A percentile compares a stretch with the other conserved stretches of the same genome.
Conservation (phyloP, 2,888 invertebrate species). For the Mesorhabditis spiculigera region DNA sequence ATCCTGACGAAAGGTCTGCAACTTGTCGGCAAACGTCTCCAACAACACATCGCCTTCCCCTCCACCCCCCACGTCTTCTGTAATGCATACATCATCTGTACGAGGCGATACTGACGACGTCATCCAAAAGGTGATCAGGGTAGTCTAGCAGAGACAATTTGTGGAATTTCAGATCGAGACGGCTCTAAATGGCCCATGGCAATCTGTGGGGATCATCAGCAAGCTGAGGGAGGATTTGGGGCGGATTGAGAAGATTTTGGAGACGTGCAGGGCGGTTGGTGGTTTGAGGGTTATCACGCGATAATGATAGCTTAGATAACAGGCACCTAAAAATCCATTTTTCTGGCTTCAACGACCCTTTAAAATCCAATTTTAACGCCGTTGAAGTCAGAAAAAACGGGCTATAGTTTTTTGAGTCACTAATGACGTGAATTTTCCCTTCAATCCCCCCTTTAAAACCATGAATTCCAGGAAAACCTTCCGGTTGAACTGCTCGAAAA, state of each 20-base stretch:
- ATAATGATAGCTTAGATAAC: too few relatives aligned
- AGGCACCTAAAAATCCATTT: too few relatives aligned
- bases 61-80: not conserved
- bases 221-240: conserved; percentile 28
- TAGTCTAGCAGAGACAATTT: too few relatives aligned
- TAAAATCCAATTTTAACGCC: too few relatives aligned
- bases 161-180: not conserved
- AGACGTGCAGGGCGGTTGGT: conserved; percentile 20
- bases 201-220: conserved; percentile 31
- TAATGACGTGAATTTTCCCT: too few relatives aligned
- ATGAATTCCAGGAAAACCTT: not conserved
- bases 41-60: not conserved
- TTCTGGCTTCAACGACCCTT: too few relatives aligned
- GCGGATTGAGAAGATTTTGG: conserved; percentile 27
- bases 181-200: conserved; percentile 36
- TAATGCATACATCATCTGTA: not conserved
- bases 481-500: conserved; percentile 22
- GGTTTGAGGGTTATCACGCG: too few relatives aligned
- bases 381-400: too few relatives aligned
- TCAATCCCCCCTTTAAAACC: too few relatives aligned
- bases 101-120: not conserved
- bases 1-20: conserved; percentile 43
- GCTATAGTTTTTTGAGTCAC: too few relatives aligned
- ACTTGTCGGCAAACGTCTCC: conserved; percentile 27
- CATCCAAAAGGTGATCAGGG: too few relatives aligned